Evolutionary conservation across 2,888 invertebrate species (phyloP).

Genomic region (Cantharis flavilabris): DNA sequence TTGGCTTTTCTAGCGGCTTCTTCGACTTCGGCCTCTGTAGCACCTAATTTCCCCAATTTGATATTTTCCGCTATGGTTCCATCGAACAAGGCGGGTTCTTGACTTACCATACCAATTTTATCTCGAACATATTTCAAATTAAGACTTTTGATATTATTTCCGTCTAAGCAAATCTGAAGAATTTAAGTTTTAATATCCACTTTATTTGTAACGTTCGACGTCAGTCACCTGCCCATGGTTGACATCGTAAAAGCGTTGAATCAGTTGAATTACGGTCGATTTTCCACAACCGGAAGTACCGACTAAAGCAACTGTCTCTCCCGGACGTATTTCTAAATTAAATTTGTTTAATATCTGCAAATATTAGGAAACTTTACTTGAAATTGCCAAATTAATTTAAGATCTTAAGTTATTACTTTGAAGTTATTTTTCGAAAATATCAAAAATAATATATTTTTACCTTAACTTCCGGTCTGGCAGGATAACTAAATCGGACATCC

Average conservation of each 20-base stretch:
- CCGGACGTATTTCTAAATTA: conserved; percentile 66
- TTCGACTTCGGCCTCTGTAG: conserved; percentile 74
- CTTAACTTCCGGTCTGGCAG: background rate
- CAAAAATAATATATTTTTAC: too few species aligned
- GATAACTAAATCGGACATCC: background rate
- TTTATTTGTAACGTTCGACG: too few species aligned
- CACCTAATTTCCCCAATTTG: conserved; percentile 78
- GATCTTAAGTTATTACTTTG: too few species aligned
- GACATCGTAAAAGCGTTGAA: conserved; percentile 75
- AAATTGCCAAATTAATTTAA: too few species aligned
- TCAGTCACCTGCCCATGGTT: too few species aligned
- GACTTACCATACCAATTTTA: conserved; percentile 88
- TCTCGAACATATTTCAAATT: conserved; percentile 79
- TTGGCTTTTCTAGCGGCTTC: conserved; percentile 82
- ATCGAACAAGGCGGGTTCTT: conserved; percentile 90
- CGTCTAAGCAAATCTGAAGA: conserved; percentile 69
- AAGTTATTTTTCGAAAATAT: too few species aligned
- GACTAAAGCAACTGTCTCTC: conserved; percentile 76
- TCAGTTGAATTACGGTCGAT: conserved; percentile 73
- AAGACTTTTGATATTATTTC: conserved; percentile 69
- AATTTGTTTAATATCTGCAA: conserved; percentile 67
- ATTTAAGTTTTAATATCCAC: too few species aligned
- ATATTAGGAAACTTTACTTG: too few species aligned
- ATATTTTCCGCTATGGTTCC: conserved; percentile 89
- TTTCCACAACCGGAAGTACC: conserved; percentile 79